Conservation (phyloP, 2,797 vertebrate species). For the Serranus cabrilla region DNA sequence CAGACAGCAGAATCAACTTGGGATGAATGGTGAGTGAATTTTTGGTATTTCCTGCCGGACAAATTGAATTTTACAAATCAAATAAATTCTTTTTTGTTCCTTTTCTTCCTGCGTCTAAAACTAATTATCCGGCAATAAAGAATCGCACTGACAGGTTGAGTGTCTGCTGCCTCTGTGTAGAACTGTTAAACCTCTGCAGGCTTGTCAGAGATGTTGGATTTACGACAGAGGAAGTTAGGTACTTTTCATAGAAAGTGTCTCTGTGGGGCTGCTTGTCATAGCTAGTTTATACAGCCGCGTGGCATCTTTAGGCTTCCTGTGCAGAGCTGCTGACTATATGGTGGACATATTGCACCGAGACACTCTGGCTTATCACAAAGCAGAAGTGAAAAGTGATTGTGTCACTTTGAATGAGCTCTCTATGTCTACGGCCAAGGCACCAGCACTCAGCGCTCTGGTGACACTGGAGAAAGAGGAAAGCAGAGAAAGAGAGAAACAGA, state of each 20-base stretch:
- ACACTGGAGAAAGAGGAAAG: constrained; percentile 82
- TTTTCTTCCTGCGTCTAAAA: constrained; percentile 25
- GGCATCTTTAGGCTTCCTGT: constrained; percentile 33
- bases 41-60: constrained; percentile 17
- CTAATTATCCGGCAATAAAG: constrained; percentile 37
- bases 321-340: constrained; percentile 54
- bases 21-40: constrained; percentile 26
- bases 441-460: constrained; percentile 82
- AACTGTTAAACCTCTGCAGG: constrained; percentile 25
- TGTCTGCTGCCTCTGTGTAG: constrained; percentile 22
- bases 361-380: constrained; percentile 75
- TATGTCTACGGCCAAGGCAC: constrained; percentile 77
- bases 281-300: background rate
- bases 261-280: constrained; percentile 17
- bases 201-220: constrained; percentile 53
- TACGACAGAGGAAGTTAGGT: constrained; percentile 45
- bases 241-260: constrained; percentile 32
- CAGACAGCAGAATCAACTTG: background rate
- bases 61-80: constrained; percentile 40
- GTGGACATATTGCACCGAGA: constrained; percentile 66
- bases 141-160: constrained; percentile 31
- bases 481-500: constrained; percentile 80
- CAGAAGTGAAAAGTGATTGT: constrained; percentile 83
- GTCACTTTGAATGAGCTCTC: constrained; percentile 85
- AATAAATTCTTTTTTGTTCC: constrained; percentile 28